Conservation (phyloP, 2,888 invertebrate species). For the Pyrocoelia pectoralis region DNA sequence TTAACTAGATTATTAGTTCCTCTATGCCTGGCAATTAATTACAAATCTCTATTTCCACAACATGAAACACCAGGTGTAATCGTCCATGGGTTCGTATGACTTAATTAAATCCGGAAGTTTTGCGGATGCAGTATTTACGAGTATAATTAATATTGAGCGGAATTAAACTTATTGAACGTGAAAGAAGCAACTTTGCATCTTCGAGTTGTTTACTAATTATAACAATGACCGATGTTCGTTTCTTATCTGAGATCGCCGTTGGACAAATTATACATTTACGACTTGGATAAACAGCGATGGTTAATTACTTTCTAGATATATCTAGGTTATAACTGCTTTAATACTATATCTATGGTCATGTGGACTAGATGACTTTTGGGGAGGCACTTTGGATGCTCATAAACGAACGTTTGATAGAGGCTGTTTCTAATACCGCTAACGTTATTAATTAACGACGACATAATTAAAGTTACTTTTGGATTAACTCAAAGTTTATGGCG, state of each 20-base stretch:
- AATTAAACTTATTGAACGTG: background rate
- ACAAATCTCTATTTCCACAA: conserved; percentile 20
- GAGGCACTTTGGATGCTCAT: background rate
- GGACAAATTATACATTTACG: background rate
- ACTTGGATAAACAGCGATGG: background rate
- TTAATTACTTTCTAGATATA: background rate
- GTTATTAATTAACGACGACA: background rate
- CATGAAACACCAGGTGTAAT: conserved; percentile 22
- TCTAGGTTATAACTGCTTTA: background rate
- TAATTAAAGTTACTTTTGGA: background rate
- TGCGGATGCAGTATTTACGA: conserved; percentile 1
- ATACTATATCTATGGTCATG: background rate
- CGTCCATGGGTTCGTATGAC: conserved; percentile 15
- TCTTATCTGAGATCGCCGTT: background rate
- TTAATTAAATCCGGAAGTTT: conserved; percentile 18
- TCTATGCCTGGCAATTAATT: conserved; percentile 20
- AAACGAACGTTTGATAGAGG: background rate
- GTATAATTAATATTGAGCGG: background rate
- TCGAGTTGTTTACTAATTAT: background rate
- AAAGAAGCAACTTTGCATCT: background rate
- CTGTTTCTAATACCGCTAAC: background rate
- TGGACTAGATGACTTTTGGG: background rate
- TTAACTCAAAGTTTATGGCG: too few species aligned
- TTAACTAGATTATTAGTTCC: conserved; percentile 22
- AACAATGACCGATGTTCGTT: background rate